A percentile compares a stretch with the other conserved stretches of the same genome.
These are phyloP conservation scores for Luperina testacea DNA, from an alignment of 2,888 invertebrate species.

Conservation along the genomic window DNA sequence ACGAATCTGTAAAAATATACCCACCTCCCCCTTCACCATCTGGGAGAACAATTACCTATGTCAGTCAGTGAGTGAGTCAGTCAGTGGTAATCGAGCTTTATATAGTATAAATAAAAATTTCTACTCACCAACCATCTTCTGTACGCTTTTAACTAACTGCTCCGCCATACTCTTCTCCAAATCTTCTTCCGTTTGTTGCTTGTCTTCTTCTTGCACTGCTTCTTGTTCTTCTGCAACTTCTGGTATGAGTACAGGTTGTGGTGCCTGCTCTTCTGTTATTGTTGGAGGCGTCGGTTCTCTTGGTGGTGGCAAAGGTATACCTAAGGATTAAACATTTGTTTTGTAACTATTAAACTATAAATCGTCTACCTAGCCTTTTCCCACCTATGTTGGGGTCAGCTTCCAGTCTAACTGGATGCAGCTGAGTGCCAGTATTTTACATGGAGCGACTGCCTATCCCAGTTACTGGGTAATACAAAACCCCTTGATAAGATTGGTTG, in stretches of 20 bases:
- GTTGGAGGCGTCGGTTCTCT: constrained; percentile 58
- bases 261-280: constrained; percentile 46
- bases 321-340: constrained; percentile 58
- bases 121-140: constrained; percentile 84
- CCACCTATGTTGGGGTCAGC: neutral
- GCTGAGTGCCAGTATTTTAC: neutral
- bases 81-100: no score
- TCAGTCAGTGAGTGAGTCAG: no score
- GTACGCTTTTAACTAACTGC: constrained; percentile 79
- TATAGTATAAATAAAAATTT: no score
- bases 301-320: constrained; percentile 75
- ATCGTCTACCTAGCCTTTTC: neutral
- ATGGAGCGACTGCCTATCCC: neutral
- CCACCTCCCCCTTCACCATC: no score
- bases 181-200: constrained; percentile 69
- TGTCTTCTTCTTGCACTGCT: constrained; percentile 61
- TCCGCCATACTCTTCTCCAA: constrained; percentile 78
- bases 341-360: neutral
- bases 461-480: neutral
- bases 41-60: no score
- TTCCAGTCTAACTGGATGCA: no score
- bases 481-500: no score
- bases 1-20: no score
- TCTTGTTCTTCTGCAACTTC: constrained; percentile 52
- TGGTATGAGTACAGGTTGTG: constrained; percentile 47